Evolutionary conservation across 2,113 vertebrate genomes (phyloP).

Genomic region (Cyprinodon tularosa): DNA sequence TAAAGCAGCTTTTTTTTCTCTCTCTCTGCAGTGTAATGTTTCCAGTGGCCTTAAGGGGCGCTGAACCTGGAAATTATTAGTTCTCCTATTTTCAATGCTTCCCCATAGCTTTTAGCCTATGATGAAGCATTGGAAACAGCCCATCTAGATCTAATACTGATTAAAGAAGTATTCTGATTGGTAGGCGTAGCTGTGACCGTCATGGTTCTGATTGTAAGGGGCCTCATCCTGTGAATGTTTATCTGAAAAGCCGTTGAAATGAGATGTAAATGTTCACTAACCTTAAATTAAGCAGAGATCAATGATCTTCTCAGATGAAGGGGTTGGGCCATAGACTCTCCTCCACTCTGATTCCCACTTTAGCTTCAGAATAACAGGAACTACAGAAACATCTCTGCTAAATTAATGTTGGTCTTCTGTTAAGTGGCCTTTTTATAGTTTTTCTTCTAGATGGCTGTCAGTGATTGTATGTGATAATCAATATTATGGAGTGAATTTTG

Average conservation of each 20-base stretch:
- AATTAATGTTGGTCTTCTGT: slow-evolving; percentile 17
- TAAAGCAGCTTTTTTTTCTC: not conserved
- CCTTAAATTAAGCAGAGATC: too few species aligned
- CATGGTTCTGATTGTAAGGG: slow-evolving; percentile 6
- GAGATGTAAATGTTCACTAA: not conserved
- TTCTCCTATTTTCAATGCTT: too few species aligned
- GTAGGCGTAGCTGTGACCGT: not conserved
- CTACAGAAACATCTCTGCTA: not conserved
- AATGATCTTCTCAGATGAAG: not conserved
- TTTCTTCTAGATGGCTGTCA: slow-evolving; percentile 5
- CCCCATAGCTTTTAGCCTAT: too few species aligned
- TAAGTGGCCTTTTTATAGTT: slow-evolving; percentile 18
- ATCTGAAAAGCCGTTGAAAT: not conserved
- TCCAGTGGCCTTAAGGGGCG: too few species aligned
- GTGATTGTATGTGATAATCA: slow-evolving; percentile 15
- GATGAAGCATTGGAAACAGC: too few species aligned
- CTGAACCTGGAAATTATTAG: too few species aligned
- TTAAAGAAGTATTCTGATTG: too few species aligned
- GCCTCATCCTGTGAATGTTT: slow-evolving; percentile 21
- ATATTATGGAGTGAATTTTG: too few species aligned
- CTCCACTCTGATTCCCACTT: not conserved
- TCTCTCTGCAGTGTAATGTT: too few species aligned
- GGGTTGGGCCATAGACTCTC: not conserved
- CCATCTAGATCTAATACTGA: too few species aligned
- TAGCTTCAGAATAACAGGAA: not conserved